Evolutionary conservation across 2,797 vertebrate species (phyloP).

Genomic region (Lerista edwardsae): DNA sequence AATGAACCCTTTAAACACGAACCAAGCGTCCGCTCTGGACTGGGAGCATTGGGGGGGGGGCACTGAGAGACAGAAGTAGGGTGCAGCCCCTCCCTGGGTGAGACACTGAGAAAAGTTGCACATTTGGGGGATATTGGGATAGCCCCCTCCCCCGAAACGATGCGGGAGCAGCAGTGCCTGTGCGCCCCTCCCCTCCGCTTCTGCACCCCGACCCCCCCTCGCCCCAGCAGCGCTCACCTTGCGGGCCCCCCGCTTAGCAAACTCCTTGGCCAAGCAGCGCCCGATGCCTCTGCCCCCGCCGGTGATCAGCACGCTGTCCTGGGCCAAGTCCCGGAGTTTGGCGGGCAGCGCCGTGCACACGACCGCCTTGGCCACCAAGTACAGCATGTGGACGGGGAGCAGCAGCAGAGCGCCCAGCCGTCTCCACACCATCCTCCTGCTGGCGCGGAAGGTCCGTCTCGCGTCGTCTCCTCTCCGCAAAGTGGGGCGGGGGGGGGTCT

Average conservation of each 20-base stretch:
- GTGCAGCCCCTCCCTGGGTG: too few species aligned
- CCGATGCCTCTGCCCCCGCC: slow-evolving; percentile 97
- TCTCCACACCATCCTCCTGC: slow-evolving; percentile 84
- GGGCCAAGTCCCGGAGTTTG: slow-evolving; percentile 83
- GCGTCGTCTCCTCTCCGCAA: slow-evolving; percentile 45
- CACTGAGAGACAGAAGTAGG: too few species aligned
- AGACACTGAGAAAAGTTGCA: too few species aligned
- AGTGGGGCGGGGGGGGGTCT: too few species aligned
- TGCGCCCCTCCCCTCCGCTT: neutral
- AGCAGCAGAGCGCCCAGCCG: slow-evolving; percentile 85
- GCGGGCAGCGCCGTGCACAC: slow-evolving; percentile 81
- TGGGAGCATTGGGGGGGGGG: too few species aligned
- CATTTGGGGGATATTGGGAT: too few species aligned
- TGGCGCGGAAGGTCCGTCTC: slow-evolving; percentile 24
- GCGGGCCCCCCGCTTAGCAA: slow-evolving; percentile 87
- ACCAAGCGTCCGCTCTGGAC: too few species aligned
- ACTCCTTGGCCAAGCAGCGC: slow-evolving; percentile 92
- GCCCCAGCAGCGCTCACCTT: slow-evolving; percentile 82
- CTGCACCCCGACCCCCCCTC: rapidly evolving
- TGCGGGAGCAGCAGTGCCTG: too few species aligned
- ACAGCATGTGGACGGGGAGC: slow-evolving; percentile 87
- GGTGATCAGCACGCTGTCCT: slow-evolving; percentile 92
- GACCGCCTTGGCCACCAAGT: slow-evolving; percentile 80
- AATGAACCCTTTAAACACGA: too few species aligned
- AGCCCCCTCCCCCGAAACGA: too few species aligned